Conservation (phyloP, 2,113 vertebrate species). For the Sterrhoptilus dennistouni region DNA sequence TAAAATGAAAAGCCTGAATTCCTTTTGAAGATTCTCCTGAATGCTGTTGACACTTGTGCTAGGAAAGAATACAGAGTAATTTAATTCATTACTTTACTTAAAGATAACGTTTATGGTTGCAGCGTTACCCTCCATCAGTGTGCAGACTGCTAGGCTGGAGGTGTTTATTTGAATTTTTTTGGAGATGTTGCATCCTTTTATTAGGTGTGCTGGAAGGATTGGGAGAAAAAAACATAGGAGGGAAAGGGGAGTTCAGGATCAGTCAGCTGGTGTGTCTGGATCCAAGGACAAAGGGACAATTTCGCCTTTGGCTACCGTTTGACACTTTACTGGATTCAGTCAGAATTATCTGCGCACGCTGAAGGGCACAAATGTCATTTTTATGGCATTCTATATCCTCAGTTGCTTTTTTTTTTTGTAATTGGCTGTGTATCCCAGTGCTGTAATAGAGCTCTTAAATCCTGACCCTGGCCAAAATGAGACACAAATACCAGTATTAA, state of each 20-base stretch:
- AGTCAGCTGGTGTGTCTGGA: neutral
- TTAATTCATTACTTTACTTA: slow-evolving; percentile 54
- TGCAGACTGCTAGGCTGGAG: neutral
- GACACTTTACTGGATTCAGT: slow-evolving; percentile 36
- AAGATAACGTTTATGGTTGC: neutral
- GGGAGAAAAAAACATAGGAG: neutral
- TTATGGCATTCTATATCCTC: slow-evolving; percentile 30
- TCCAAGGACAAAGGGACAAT: slow-evolving; percentile 52
- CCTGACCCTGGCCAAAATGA: neutral
- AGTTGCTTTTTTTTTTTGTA: neutral
- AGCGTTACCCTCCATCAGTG: neutral
- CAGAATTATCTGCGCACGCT: slow-evolving; percentile 12
- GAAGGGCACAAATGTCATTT: slow-evolving; percentile 56
- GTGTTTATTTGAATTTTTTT: neutral
- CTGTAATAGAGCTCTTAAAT: slow-evolving; percentile 42
- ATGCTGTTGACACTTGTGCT: slow-evolving; percentile 18
- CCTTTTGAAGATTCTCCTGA: slow-evolving; percentile 48
- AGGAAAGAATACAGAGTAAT: slow-evolving; percentile 5
- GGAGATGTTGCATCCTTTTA: neutral
- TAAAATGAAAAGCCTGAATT: slow-evolving; percentile 33
- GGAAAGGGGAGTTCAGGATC: neutral
- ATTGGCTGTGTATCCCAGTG: neutral
- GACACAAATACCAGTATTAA: neutral
- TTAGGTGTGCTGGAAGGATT: neutral
- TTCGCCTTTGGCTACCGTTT: slow-evolving; percentile 45